phyloP scores from a whole-genome alignment of 1,140 invertebrate genomes.

The Hylaeus volcanicus region DNA sequence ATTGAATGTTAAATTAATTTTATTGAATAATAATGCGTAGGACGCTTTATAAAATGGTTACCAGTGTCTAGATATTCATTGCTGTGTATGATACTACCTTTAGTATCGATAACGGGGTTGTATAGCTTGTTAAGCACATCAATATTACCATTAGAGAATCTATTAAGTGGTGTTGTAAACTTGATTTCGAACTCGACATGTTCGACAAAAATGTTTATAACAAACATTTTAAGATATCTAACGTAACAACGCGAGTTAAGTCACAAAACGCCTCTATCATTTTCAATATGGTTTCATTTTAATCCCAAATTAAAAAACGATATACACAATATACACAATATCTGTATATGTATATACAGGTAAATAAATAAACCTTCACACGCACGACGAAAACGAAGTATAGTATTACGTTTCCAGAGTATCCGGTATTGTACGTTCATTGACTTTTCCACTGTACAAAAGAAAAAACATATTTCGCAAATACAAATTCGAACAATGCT shows the following conservation, averaged over 20 bases:
- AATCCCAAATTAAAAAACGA: constrained; percentile 9
- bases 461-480: neutral
- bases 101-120: constrained; percentile 12
- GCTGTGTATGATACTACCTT: neutral
- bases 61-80: constrained; percentile 3
- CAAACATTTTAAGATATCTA: neutral
- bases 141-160: neutral
- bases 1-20: constrained; percentile 13
- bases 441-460: neutral
- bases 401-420: constrained; percentile 8
- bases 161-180: neutral
- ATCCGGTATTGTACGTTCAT: neutral
- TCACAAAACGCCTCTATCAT: neutral
- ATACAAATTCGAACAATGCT: neutral
- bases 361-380: constrained; percentile 20
- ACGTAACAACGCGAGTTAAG: neutral
- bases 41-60: constrained; percentile 33
- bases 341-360: neutral
- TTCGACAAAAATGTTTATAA: neutral
- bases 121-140: constrained; percentile 20
- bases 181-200: neutral
- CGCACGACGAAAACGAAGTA: neutral
- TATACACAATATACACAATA: constrained; percentile 4
- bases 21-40: constrained; percentile 19
- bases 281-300: constrained; percentile 1